Base-by-base conservation (phyloP, 2,797 vertebrate genomes). In the Dromococcyx pavoninus region DNA sequence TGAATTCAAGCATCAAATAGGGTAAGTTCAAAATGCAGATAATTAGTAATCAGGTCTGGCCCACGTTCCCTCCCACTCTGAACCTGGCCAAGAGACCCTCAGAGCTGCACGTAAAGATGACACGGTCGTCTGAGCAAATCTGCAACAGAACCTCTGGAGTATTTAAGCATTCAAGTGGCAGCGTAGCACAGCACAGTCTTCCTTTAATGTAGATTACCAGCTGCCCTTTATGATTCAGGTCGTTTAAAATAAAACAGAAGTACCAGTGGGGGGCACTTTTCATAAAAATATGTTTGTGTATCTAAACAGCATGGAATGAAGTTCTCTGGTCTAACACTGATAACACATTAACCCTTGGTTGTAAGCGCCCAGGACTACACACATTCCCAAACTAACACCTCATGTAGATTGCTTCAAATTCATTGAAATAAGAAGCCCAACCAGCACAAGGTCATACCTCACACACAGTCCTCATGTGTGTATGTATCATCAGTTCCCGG, bases 191-290 rank as follows among this genome's bases (percentile, higher is more conserved):
- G 64, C 48, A 62, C 17, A 62, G 39, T 35, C 76, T 77, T 66
- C 54, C 66, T 76, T 67, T 74, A 64, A 56, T 17, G 37, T 9
- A 64, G 35, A 44, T 50, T 62, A 39, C 60, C 37, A 65, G 60
- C 41, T 57, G 69, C 44, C 58, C 50, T 85, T 75, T 89, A 67
- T 27, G 35, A 84, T 25, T 41, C 1, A 1, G 19, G 27, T 46
- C 91, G 53, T 83, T 83, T 64, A 53, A 92, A 86, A 83, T 28
- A 73, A 86, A 72, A 43, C 33, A 53, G 64, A 86, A 76, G 56
- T 23, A 65, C 19, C 2, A 0, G 25, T 18, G 33, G 17, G 27
- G n/a, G 30, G 17, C 51, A 44, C 50, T 79, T 75, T 43, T 43
- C 32, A 53, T 66, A 54, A 85, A 89, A 77, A 39, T 14, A 57